Base-by-base conservation (phyloP, 2,888 invertebrate genomes). In the Pycnomerus fuliginosus region DNA sequence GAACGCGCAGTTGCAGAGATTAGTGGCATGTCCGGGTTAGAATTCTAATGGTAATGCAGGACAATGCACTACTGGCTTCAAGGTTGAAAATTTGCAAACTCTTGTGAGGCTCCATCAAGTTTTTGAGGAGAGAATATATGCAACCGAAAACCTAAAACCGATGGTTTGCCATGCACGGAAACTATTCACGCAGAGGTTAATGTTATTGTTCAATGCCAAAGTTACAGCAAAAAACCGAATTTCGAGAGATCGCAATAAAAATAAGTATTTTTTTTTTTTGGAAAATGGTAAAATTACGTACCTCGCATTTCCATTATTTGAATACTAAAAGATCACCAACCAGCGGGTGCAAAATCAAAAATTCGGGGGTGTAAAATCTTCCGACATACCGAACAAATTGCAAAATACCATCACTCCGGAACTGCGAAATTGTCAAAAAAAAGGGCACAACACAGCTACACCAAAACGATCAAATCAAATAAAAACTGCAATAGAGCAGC, bases 241-340 rank as follows among this genome's bases (percentile, higher is more conserved):
- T 38, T 22, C 15, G 23, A 12, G 12, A 7, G 8, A 30, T 36
- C 36, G 4, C 16, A 2, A n/a, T 3, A 28, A 2, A 3, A 28
- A 28, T 2, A 12, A 12, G 28, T 7, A 12, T 22, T 42, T 7
- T 7, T 8, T 7, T 23, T 34, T 15, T 16, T 33, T 24, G 35
- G 12, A 16, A 40, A 43, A 44, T 42, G 36, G 5, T 31, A 16
- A 16, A 30, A 30, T 30, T 40, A 68, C 66, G 50, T 66, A 70
- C 70, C 70, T 65, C 68, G 65, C 70, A 70, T 69, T 68, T 69
- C 70, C 70, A 70, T 70, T 56, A 59, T 59, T 45, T 47, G 29
- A 39, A 36, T 39, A 50, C 46, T 39, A 8, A 20, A 20, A 20
- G 5, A 4, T 20, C 52, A 52, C 44, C 40, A 36, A 33, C 27